Percentiles rank a stretch among this genome's conserved stretches.
Conservation (phyloP, 2,888 invertebrate genomes). For the Gandaritis pyraliata region DNA sequence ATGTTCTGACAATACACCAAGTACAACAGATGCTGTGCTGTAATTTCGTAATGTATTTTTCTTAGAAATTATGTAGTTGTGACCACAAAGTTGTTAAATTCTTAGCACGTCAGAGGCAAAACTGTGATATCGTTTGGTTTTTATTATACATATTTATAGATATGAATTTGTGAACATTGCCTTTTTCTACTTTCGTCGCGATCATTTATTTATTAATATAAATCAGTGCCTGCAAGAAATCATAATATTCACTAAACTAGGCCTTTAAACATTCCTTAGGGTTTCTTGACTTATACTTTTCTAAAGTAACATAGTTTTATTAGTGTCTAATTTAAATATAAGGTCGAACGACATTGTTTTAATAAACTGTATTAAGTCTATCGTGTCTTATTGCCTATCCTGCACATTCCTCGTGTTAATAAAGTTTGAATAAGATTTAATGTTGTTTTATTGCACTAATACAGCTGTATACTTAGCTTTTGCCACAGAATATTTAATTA, state of each 20-base stretch:
- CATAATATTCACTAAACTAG: slow-evolving; percentile 74
- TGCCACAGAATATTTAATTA: slow-evolving; percentile 35
- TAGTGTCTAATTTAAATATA: slow-evolving; percentile 56
- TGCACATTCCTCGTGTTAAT: slow-evolving; percentile 60
- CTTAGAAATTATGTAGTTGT: slow-evolving; percentile 40
- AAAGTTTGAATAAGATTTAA: slow-evolving; percentile 56
- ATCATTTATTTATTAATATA: slow-evolving; percentile 46
- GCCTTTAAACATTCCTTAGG: slow-evolving; percentile 58
- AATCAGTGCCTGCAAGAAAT: slow-evolving; percentile 80
- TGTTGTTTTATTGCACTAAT: slow-evolving; percentile 75
- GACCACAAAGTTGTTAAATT: slow-evolving; percentile 36
- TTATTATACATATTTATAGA: slow-evolving; percentile 41
- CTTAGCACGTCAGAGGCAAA: slow-evolving; percentile 52
- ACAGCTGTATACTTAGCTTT: slow-evolving; percentile 59
- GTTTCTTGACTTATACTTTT: slow-evolving; percentile 57
- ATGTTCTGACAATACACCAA: slow-evolving; percentile 69
- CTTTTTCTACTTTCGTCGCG: slow-evolving; percentile 36
- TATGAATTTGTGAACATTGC: slow-evolving; percentile 35
- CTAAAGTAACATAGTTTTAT: slow-evolving; percentile 57
- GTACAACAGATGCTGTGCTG: slow-evolving; percentile 45
- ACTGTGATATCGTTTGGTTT: slow-evolving; percentile 76
- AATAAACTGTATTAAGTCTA: slow-evolving; percentile 62
- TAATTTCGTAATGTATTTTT: slow-evolving; percentile 43
- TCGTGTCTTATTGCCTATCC: slow-evolving; percentile 53
- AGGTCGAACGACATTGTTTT: slow-evolving; percentile 48